A percentile compares a stretch with the other conserved stretches of the same genome.
Evolutionary conservation across 2,113 vertebrate species (phyloP).

Genomic region (Apodemus sylvaticus): DNA sequence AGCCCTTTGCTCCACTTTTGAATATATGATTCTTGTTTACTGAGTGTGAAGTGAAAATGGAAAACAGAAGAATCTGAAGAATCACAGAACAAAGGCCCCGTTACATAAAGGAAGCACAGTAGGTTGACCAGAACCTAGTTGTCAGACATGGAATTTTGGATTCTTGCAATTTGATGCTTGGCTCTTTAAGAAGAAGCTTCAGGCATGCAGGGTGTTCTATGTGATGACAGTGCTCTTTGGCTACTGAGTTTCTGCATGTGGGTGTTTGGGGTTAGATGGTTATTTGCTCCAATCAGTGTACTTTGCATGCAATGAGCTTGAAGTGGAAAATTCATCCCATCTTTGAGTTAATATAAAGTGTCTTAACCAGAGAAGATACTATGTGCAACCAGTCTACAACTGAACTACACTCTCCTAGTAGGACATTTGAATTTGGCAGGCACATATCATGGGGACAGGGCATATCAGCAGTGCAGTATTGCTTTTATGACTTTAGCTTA

Average conservation of each 20-base stretch:
- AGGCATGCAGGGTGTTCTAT: not conserved
- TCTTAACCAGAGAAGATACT: constrained; percentile 11
- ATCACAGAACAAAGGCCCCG: not conserved
- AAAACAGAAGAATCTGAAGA: constrained; percentile 42
- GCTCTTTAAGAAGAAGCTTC: not conserved
- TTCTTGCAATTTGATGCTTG: constrained; percentile 26
- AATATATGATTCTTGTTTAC: constrained; percentile 56
- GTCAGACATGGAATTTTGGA: constrained; percentile 31
- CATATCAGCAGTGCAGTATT: not conserved
- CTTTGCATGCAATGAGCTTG: constrained; percentile 48
- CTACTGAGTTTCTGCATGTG: not conserved
- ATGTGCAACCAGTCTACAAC: not conserved
- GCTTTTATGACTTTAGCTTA: not conserved
- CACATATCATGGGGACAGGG: not conserved
- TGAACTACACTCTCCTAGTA: not conserved
- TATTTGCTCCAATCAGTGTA: not conserved
- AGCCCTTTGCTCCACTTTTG: constrained; percentile 31
- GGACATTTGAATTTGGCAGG: not conserved
- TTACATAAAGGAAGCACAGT: not conserved
- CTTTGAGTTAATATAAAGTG: constrained; percentile 21
- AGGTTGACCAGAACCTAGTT: constrained; percentile 26
- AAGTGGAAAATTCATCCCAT: constrained; percentile 26
- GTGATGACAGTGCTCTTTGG: not conserved
- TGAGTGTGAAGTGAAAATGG: constrained; percentile 36
- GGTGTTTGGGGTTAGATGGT: not conserved